Base-by-base conservation (phyloP, 2,888 invertebrate species). In the Clusia tigrina region DNA sequence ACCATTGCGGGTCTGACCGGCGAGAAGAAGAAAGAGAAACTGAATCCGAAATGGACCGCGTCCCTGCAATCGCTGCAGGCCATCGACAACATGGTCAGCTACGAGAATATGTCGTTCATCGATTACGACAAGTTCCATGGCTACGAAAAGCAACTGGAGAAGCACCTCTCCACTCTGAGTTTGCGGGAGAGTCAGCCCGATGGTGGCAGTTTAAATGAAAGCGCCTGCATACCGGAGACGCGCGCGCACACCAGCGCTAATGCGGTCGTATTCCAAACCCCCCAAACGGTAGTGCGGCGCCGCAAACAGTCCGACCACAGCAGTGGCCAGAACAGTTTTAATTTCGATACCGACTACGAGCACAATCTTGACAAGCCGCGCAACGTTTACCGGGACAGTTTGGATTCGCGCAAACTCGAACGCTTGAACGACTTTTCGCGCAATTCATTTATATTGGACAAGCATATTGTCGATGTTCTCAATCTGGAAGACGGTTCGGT, bases 21-120 rank as follows among this genome's bases (percentile, higher is more conserved):
- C 46, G 61, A 77, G 71, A 69, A 85, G 77, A 81, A 81, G 60
- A 79, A 78, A 48, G 81, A 82, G 48, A 80, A 83, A 26, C 67
- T 81, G 54, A 83, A 82, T 68, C 78, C 83, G 54, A 82, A 81
- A 68, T 87, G 87, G 87, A 85, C 85, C 32, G 85, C 86, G 17
- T 86, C 86, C 0, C 69, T 87, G 64, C 85, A 86, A 67, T 86
- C 85, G 10, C 73, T 87, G 65, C 86, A 86, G 57, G 87, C 87
- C 68, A 86, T 84, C 62, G 87, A 87, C 71, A 83, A 84, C 48
- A 85, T 85, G 82, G 86, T 87, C 66, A 86, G 86, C 76, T 87
- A 87, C 74, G 84, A 86, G 65, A 86, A 87, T 69, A 83, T 87
- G 75, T 86, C 86, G 72, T 87, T 86, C 73, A 85, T 87, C 52